Percentiles rank a stretch among this genome's conserved stretches.
phyloP scores from a whole-genome alignment of 1,140 invertebrate species.

The Tetramorium alpestre region DNA sequence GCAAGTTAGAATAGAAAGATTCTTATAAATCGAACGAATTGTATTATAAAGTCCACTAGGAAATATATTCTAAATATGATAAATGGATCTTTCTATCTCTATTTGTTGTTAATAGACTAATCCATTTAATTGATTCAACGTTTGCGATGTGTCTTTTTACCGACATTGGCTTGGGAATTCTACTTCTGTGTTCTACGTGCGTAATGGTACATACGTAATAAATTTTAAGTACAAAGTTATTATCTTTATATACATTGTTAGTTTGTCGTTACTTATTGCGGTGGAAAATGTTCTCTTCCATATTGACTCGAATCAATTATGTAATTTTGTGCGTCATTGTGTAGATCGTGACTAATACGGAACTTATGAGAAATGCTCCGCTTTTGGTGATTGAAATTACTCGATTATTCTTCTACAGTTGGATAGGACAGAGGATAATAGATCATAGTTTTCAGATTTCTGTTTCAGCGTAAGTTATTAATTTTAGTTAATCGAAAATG shows the following conservation, averaged over 20 bases:
- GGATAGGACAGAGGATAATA: conserved; percentile 21
- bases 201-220: conserved; percentile 19
- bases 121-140: not conserved
- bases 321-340: not conserved
- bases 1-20: conserved; percentile 36
- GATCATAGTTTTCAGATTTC: conserved; percentile 20
- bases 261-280: not conserved
- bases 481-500: not conserved
- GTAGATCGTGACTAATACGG: not conserved
- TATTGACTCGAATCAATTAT: not conserved
- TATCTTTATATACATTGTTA: not conserved
- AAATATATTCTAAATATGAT: not conserved
- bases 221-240: not conserved
- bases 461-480: conserved; percentile 13
- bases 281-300: not conserved
- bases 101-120: not conserved
- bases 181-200: conserved; percentile 2
- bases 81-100: not conserved
- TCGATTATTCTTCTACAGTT: conserved; percentile 2
- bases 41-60: no score
- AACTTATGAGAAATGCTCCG: not conserved
- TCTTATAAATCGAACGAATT: not conserved
- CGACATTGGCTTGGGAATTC: conserved; percentile 7
- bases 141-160: not conserved
- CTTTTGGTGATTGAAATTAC: not conserved